These are phyloP conservation scores for Himantopus leucocephalus DNA, from an alignment of 2,113 vertebrate genomes.

Conservation along the genomic window DNA sequence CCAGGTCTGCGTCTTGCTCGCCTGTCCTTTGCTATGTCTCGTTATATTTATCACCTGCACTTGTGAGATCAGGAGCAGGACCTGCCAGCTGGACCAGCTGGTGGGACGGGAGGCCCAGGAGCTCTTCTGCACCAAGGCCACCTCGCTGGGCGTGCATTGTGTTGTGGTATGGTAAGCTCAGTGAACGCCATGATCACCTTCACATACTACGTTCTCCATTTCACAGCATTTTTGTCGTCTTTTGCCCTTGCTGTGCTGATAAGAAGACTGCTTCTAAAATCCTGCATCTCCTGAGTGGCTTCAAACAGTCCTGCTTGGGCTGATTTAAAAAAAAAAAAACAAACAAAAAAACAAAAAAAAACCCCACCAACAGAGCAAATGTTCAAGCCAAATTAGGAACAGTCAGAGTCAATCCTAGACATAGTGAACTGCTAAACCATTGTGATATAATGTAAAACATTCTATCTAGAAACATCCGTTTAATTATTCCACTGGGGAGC, in stretches of 20 bases:
- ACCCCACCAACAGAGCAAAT: not conserved
- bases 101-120: accelerated
- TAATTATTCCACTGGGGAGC: not conserved
- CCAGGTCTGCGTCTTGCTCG: accelerated
- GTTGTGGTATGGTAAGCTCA: accelerated
- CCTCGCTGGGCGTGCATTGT: accelerated
- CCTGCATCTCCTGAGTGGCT: not conserved
- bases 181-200: accelerated
- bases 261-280: not conserved
- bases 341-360: too few species aligned
- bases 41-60: accelerated
- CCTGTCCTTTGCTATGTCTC: not conserved
- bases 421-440: not conserved
- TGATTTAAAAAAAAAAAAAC: not conserved
- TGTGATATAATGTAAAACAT: not conserved
- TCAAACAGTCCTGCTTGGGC: not conserved
- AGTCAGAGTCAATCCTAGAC: not conserved
- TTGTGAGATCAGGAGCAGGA: not conserved
- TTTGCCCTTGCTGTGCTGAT: not conserved
- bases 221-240: accelerated
- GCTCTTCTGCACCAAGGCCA: too few species aligned
- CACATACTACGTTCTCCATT: not conserved
- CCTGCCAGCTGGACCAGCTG: not conserved
- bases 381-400: not conserved
- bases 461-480: not conserved